Base-by-base conservation (phyloP, 2,113 vertebrate genomes). In the Atlantisia rogersi region DNA sequence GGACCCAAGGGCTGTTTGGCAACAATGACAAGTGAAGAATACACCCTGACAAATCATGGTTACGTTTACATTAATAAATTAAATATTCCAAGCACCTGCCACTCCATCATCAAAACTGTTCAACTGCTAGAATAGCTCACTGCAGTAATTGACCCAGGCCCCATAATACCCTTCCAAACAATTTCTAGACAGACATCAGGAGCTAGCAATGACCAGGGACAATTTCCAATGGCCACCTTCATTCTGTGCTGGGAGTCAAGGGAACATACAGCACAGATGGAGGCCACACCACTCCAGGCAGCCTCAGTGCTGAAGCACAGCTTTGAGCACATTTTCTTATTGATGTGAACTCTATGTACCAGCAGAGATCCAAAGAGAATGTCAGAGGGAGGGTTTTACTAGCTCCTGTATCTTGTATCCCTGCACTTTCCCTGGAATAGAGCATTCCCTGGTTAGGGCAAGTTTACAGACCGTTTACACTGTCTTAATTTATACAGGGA, bases 241-340 rank as follows among this genome's bases (percentile, higher is more conserved):
- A 52, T 53, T 42, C 48, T 19, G 11, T 29, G 10, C 52, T 78
- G 73, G 42, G 10, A 87, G n/a, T 16, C 74, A 78, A 59, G 55
- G 25, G 4, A 63, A 11, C 1, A 0, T 15, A 60, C 8, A 48
- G 16, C 9, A 29, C 3, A 20, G 19, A 55, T 32, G 21, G 15
- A 37, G 17, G 28, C 21, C 55, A 70, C 8, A 26, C 1, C 24
- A 1, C 26, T 62, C 40, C 76, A 88, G 70, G 21, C 17, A 77
- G 32, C 6, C 17, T 15, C 60, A 6, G 15, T 24, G 32, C 17
- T 62, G 20, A 35, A 46, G 25, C 53, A 55, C 31, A 42, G 60
- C 12, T 19, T 40, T 20, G 46, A 52, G 18, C 6, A 42, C 4
- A 2, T 46, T 32, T 59, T 46, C 62, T 69, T 75, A 52, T 26